Base-by-base conservation (phyloP, 2,888 invertebrate genomes). In the Atrina japonica region DNA sequence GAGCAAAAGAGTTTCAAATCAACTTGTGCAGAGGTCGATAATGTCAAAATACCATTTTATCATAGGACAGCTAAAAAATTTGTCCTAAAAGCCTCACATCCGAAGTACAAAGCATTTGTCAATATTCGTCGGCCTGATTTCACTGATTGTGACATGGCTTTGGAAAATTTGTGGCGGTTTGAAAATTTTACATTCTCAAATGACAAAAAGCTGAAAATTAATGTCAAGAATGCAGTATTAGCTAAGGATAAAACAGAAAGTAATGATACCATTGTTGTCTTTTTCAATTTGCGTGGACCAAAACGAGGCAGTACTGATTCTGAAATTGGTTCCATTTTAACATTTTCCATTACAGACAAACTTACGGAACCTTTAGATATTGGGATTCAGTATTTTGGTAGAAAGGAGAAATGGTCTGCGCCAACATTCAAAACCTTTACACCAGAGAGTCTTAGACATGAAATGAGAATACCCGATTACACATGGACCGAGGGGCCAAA, bases 1-100 rank as follows among this genome's bases (percentile, higher is more conserved):
- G 67, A 45, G 14, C 67, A 67, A 29, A 52, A 14, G 35, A 85
- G 83, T 56, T 67, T 66, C 9, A 53, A 35, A 6, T 82, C 83
- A 14, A 53, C 25, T 7, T 85, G 85, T 56, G 82, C 83, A 1
- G 85, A 85, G 49, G 81, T 81, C 29, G 83, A 85, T 47, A 85
- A 85, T 55, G 69, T 85, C 0, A 80, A 83, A 53, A 73, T 85
- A 7, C 81, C 85, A 1, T 60, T 85, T 14, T 83, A 78, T 52
- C 76, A 78, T 45, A 67, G 61, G 0, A 63, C 58, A n/a, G 59
- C 75, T 6, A 53, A 50, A 16, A 76, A 75, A 45, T 81, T 76
- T 56, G 66, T 68, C 6, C 64, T 85, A 5, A 77, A 78, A 16
- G 85, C 85, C 7, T 75, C 70, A 40, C 65, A 77, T 30, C 83